A percentile compares a stretch with the other conserved stretches of the same genome.
Conservation (phyloP, 1,140 invertebrate genomes). For the Brachionus angularis region DNA sequence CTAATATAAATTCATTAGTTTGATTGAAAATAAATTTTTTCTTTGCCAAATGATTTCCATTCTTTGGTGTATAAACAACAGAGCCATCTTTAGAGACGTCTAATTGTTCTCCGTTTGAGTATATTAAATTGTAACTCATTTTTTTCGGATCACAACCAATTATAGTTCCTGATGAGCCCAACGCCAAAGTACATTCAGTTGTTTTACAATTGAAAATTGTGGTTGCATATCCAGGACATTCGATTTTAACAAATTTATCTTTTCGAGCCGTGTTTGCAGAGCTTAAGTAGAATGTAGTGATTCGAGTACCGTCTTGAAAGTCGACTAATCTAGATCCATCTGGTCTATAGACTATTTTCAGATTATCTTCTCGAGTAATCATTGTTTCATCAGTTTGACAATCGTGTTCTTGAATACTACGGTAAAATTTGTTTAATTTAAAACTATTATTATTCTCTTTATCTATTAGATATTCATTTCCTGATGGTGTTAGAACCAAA, state of each 20-base stretch:
- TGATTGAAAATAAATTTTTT: conserved; percentile 33
- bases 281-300: conserved; percentile 50
- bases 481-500: not conserved
- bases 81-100: conserved; percentile 37
- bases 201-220: conserved; percentile 54
- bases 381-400: conserved; percentile 47
- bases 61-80: conserved; percentile 15
- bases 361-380: conserved; percentile 56
- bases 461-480: conserved; percentile 33
- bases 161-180: conserved; percentile 52
- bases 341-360: conserved; percentile 53
- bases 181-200: conserved; percentile 53
- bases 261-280: conserved; percentile 45
- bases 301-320: conserved; percentile 57
- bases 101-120: conserved; percentile 51
- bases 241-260: conserved; percentile 48
- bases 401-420: not conserved
- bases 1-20: not conserved
- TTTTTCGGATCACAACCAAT: conserved; percentile 52
- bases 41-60: conserved; percentile 20
- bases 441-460: conserved; percentile 18
- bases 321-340: conserved; percentile 56
- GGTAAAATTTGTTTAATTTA: conserved; percentile 29
- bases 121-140: conserved; percentile 54
- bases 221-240: conserved; percentile 57